Percentiles rank a stretch among this genome's conserved stretches.
Conservation (phyloP, 2,888 invertebrate species). For the Diadromus collaris region DNA sequence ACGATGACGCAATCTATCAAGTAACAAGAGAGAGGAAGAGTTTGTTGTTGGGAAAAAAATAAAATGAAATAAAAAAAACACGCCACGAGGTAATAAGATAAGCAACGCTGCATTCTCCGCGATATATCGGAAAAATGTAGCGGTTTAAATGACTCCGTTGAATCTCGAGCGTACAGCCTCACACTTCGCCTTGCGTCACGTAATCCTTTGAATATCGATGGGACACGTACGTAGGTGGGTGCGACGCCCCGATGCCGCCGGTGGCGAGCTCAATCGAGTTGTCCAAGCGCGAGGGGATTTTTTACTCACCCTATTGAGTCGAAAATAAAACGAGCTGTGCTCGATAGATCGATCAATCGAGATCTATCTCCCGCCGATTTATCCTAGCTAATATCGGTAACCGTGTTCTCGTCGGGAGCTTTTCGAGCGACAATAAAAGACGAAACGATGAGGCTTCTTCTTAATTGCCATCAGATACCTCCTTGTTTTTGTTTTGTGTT, state of each 20-base stretch:
- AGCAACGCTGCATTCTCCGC: slow-evolving; percentile 39
- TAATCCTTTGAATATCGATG: slow-evolving; percentile 59
- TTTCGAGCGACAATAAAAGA: slow-evolving; percentile 1
- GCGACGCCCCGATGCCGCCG: slow-evolving; percentile 15
- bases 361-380: slow-evolving; percentile 5
- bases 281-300: neutral
- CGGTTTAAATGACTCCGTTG: slow-evolving; percentile 49
- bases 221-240: slow-evolving; percentile 19
- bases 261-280: slow-evolving; percentile 43
- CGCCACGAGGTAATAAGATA: slow-evolving; percentile 48
- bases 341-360: slow-evolving; percentile 34
- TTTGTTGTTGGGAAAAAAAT: slow-evolving; percentile 29
- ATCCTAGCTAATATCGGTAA: neutral
- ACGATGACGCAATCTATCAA: slow-evolving; percentile 49
- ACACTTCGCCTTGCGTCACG: slow-evolving; percentile 34
- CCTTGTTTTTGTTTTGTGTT: neutral
- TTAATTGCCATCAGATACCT: slow-evolving; percentile 43
- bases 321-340: slow-evolving; percentile 20
- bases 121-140: slow-evolving; percentile 54
- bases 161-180: slow-evolving; percentile 4
- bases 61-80: slow-evolving; percentile 17
- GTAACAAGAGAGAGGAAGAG: slow-evolving; percentile 14
- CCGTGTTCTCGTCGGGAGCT: slow-evolving; percentile 10
- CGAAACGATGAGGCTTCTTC: slow-evolving; percentile 26
- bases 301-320: slow-evolving; percentile 13